Base-by-base conservation (phyloP, 1,140 invertebrate species). In the Antheraea mylitta region DNA sequence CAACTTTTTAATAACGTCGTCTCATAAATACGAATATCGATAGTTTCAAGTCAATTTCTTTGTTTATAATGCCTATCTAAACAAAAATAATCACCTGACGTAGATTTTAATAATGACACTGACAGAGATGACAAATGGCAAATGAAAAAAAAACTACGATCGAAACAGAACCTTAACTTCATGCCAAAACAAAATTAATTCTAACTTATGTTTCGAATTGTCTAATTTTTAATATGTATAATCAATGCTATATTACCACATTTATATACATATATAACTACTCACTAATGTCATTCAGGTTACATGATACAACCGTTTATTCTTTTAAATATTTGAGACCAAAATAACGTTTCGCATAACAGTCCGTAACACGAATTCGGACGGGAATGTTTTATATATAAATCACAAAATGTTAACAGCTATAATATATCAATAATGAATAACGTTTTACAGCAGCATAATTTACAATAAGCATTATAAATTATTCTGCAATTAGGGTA, bases 301-400 rank as follows among this genome's bases (percentile, higher is more conserved):
- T 75, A 73, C 16, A 53, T 16, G 45, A 53, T 53, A 53, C 73
- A 78, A 75, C 71, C 69, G 74, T 67, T 67, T 68, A 30, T 64
- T 68, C 70, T 61, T 79, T 42, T 42, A 42, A 72, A 68, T 74
- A 69, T 75, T 70, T 79, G 75, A 79, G 75, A 79, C 73, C 77
- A 76, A 30, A 74, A 73, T 63, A 70, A 69, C 64, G 68, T 70
- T 58, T 67, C 62, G 42, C 64, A 70, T 70, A 59, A 69, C 68
- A 67, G 45, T 42, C 38, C 7, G 38, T 74, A 30, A 4, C 22
- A 30, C 22, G 4, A 30, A 30, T 30, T 30, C 38, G 38, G 38
- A 42, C 38, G 74, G 83, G 81, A 85, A 53, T 53, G 45, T 53
- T 13, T 16, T 16, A 53, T 16, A 53, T 53, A 6, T 16, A 53